phyloP scores from a whole-genome alignment of 2,888 invertebrate species.

The Galerucella calmariensis region DNA sequence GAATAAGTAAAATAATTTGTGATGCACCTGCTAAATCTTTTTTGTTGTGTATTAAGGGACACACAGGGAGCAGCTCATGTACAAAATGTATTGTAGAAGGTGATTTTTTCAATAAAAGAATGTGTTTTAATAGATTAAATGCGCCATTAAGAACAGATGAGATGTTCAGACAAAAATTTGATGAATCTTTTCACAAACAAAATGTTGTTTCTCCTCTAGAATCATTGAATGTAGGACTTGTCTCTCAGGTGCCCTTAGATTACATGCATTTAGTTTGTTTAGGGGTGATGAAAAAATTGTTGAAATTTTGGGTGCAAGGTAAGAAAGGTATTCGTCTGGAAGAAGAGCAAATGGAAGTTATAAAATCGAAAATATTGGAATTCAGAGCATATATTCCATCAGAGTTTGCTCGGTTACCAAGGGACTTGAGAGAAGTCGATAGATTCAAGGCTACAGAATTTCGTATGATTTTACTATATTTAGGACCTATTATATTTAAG shows the following conservation, averaged over 20 bases:
- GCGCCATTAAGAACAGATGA: slow-evolving; percentile 21
- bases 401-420: slow-evolving; percentile 18
- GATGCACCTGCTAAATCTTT: slow-evolving; percentile 29
- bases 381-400: slow-evolving; percentile 15
- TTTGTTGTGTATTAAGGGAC: slow-evolving; percentile 20
- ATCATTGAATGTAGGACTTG: slow-evolving; percentile 15
- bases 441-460: slow-evolving; percentile 46
- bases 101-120: slow-evolving; percentile 16
- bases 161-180: slow-evolving; percentile 10
- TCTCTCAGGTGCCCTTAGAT: slow-evolving; percentile 17
- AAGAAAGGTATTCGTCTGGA: slow-evolving; percentile 15
- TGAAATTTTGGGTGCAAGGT: slow-evolving; percentile 43
- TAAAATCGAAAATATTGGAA: slow-evolving; percentile 10
- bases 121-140: slow-evolving; percentile 16
- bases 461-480: slow-evolving; percentile 36
- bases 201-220: slow-evolving; percentile 19
- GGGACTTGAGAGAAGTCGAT: slow-evolving; percentile 15
- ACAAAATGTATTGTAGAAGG: slow-evolving; percentile 25
- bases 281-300: slow-evolving; percentile 30
- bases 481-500: slow-evolving; percentile 39
- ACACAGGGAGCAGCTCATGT: slow-evolving; percentile 25
- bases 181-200: slow-evolving; percentile 23
- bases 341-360: slow-evolving; percentile 8
- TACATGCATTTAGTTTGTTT: slow-evolving; percentile 33
- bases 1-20: slow-evolving; percentile 27